A percentile compares a stretch with the other conserved stretches of the same genome.
Conservation (phyloP, 2,113 vertebrate genomes). For the Varanus salvator region DNA sequence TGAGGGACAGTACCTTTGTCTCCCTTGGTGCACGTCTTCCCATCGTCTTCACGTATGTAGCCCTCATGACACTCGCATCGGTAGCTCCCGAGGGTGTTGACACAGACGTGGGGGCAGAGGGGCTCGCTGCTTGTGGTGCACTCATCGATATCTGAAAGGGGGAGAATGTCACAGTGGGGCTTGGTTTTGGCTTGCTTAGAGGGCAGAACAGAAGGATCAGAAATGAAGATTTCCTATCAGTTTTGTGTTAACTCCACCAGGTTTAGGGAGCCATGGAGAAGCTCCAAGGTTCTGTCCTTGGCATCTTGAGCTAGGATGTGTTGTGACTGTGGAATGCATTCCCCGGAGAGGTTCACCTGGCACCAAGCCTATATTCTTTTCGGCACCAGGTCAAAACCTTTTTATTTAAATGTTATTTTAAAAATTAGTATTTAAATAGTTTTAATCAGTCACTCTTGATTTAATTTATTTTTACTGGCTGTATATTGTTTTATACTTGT, state of each 20-base stretch:
- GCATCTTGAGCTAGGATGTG: neutral
- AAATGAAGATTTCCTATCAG: neutral
- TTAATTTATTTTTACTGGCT: too few relatives aligned
- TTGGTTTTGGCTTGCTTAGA: neutral
- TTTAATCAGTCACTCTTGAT: too few relatives aligned
- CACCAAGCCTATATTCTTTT: too few relatives aligned
- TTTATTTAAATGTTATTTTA: too few relatives aligned
- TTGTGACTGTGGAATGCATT: neutral
- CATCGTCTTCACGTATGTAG: conserved; percentile 86
- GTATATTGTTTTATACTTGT: too few relatives aligned
- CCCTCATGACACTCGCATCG: conserved; percentile 90
- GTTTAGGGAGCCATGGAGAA: neutral
- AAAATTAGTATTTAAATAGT: too few relatives aligned
- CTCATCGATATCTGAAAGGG: conserved; percentile 88
- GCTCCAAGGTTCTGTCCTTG: neutral
- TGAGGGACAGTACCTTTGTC: conserved; percentile 81
- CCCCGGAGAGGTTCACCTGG: too few relatives aligned
- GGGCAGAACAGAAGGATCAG: conserved; percentile 3
- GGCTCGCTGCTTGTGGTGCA: conserved; percentile 85
- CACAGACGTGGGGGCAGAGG: conserved; percentile 88
- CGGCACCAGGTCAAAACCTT: too few relatives aligned
- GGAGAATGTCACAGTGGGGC: neutral
- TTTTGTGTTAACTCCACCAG: neutral
- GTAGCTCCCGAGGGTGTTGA: conserved; percentile 93
- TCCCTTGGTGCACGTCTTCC: conserved; percentile 88